A percentile compares a stretch with the other conserved stretches of the same genome.
Conservation (phyloP, 2,888 invertebrate genomes). For the Callinectes sapidus region DNA sequence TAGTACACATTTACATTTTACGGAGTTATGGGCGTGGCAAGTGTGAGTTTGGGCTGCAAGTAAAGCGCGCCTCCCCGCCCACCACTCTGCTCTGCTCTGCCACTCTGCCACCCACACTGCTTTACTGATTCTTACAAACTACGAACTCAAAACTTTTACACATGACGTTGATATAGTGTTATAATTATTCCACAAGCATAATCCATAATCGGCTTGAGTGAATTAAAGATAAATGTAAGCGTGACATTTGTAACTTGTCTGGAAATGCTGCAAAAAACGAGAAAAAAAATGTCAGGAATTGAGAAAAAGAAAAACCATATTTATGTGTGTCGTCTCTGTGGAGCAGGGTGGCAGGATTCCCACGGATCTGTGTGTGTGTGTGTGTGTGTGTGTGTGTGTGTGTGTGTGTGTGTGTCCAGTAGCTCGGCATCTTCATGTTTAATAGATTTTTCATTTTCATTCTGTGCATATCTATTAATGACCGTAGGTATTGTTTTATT, state of each 20-base stretch:
- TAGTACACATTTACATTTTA: neutral
- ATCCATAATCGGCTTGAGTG: conserved; percentile 16
- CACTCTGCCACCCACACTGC: too few species aligned
- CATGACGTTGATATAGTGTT: neutral
- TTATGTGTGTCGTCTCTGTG: neutral
- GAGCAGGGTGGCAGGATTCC: neutral
- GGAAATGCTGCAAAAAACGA: neutral
- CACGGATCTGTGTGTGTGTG: conserved; percentile 6
- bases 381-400: conserved; percentile 21
- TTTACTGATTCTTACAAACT: neutral
- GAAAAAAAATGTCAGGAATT: neutral
- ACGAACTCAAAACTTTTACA: neutral
- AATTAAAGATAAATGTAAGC: neutral
- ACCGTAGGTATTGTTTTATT: neutral
- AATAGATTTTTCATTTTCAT: conserved; percentile 21
- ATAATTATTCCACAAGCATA: conserved; percentile 11
- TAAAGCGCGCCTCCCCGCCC: neutral
- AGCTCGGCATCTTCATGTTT: neutral
- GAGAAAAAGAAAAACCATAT: neutral
- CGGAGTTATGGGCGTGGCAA: neutral
- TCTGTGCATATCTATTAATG: conserved; percentile 21
- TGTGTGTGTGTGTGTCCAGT: conserved; percentile 1
- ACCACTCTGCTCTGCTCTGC: neutral
- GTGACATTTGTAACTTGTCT: neutral
- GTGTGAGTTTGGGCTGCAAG: neutral